Evolutionary conservation across 2,797 vertebrate species (phyloP).

Genomic region (Silurus aristotelis): DNA sequence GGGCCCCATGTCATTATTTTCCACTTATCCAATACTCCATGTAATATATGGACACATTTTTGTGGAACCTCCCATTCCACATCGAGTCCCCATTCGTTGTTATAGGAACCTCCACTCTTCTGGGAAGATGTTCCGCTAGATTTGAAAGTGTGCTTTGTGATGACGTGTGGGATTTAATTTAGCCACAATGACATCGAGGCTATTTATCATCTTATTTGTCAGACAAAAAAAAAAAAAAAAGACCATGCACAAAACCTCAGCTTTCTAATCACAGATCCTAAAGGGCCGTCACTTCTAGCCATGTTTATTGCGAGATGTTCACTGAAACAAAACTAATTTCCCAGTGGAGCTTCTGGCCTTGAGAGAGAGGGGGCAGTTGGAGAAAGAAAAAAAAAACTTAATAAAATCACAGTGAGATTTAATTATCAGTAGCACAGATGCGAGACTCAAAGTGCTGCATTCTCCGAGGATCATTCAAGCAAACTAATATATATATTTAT

Average conservation of each 20-base stretch:
- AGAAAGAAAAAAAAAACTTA: neutral
- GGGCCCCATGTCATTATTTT: no score
- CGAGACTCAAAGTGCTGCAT: constrained; percentile 25
- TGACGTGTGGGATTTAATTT: no score
- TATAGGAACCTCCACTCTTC: no score
- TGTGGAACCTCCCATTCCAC: no score
- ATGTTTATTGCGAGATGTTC: constrained; percentile 41
- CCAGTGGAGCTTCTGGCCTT: constrained; percentile 37
- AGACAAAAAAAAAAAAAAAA: no score
- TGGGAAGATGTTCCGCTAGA: no score
- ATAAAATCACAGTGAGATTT: constrained; percentile 34
- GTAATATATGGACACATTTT: no score
- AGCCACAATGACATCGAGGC: neutral
- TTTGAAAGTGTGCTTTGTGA: no score
- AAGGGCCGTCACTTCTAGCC: constrained; percentile 18
- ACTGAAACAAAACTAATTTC: constrained; percentile 54
- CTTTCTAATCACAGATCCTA: neutral
- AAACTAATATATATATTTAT: neutral
- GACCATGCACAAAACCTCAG: neutral
- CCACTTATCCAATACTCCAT: no score
- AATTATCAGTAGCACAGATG: constrained; percentile 45
- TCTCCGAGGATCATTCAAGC: constrained; percentile 38
- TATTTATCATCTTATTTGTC: neutral
- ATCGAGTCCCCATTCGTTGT: no score
- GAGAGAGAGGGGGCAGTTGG: constrained; percentile 19